These are phyloP conservation scores for Dynastes maya DNA, from an alignment of 2,888 invertebrate genomes.

Conservation along the genomic window DNA sequence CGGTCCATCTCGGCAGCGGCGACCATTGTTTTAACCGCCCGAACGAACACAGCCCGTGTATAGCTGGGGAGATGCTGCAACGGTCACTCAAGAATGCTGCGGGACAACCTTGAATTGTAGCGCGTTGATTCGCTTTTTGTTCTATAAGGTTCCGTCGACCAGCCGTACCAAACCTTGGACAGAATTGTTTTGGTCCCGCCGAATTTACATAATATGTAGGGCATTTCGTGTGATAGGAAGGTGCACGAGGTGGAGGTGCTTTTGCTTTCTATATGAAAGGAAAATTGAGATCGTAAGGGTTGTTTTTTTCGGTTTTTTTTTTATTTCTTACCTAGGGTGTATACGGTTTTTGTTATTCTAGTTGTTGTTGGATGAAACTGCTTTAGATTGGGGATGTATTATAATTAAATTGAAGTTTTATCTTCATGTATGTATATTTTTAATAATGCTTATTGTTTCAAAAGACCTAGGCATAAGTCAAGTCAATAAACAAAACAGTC, in stretches of 20 bases:
- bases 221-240: constrained; percentile 38
- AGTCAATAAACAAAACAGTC: no score
- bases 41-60: background rate
- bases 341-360: no score
- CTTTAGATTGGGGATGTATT: no score
- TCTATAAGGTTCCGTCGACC: constrained; percentile 50
- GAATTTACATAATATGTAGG: constrained; percentile 58
- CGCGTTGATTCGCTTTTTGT: constrained; percentile 53
- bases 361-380: no score
- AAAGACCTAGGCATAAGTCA: no score
- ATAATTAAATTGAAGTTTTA: no score
- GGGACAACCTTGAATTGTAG: constrained; percentile 58
- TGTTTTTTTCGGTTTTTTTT: background rate
- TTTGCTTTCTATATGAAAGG: constrained; percentile 13
- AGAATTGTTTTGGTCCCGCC: constrained; percentile 49
- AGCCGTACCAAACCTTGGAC: constrained; percentile 52
- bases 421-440: no score
- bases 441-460: no score
- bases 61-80: constrained; percentile 55
- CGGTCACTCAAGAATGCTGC: constrained; percentile 62
- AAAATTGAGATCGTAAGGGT: background rate
- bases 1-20: constrained; percentile 16
- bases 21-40: constrained; percentile 45
- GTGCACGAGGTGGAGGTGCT: background rate
- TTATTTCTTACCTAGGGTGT: no score